Conservation (phyloP, 2,113 vertebrate genomes). For the Scytalopus superciliaris region DNA sequence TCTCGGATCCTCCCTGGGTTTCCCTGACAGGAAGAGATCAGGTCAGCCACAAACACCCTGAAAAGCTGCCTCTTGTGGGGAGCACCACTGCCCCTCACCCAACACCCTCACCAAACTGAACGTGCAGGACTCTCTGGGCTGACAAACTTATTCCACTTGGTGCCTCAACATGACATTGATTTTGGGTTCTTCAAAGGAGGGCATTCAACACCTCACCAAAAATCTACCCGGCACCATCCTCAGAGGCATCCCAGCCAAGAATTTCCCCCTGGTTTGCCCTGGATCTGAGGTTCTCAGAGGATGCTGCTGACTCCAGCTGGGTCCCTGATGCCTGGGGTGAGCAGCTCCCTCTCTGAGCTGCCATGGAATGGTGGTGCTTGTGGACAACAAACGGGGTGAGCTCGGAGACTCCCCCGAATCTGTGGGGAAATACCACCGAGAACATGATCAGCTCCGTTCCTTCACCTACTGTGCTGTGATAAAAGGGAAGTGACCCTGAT, state of each 20-base stretch:
- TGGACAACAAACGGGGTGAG: background rate
- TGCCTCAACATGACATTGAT: background rate
- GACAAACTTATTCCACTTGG: background rate
- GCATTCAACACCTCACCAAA: background rate
- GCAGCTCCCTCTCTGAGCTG: background rate
- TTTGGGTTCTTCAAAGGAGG: background rate
- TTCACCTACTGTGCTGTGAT: background rate
- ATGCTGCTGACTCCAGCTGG: background rate
- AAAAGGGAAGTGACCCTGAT: background rate
- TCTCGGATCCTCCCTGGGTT: accelerated
- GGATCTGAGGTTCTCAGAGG: background rate
- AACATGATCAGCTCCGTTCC: background rate
- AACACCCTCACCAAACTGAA: background rate
- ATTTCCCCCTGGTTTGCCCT: background rate
- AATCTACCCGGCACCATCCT: background rate
- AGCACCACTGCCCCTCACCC: background rate
- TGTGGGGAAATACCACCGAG: background rate
- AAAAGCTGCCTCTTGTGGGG: background rate
- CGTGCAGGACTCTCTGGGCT: background rate
- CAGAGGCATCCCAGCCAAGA: background rate
- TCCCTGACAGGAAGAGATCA: background rate
- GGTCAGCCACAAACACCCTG: background rate
- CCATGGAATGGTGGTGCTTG: background rate
- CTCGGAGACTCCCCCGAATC: background rate
- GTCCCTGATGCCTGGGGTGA: background rate